phyloP scores from a whole-genome alignment of 2,113 vertebrate species.

The Butastur rufipennis region DNA sequence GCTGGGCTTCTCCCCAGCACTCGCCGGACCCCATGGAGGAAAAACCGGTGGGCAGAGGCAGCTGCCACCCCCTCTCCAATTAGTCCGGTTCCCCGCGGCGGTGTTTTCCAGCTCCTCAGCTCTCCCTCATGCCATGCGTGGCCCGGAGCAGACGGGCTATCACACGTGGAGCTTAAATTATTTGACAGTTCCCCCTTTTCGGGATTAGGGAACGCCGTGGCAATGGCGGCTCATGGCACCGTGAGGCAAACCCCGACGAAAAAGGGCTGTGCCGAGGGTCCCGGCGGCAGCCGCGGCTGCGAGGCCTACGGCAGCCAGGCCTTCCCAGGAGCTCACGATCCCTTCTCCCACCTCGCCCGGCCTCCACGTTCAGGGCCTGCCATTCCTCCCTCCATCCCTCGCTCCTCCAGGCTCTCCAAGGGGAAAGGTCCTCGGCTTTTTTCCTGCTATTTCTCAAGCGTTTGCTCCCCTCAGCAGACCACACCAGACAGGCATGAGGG shows the following conservation, averaged over 20 bases:
- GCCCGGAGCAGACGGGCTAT: neutral
- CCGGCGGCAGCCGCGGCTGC: neutral
- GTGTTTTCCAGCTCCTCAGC: neutral
- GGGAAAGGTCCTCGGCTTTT: neutral
- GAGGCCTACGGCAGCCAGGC: neutral
- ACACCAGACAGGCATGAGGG: neutral
- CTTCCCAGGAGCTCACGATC: neutral
- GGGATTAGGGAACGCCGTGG: neutral
- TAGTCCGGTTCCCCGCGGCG: neutral
- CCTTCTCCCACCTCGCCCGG: neutral
- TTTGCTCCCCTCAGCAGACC: neutral
- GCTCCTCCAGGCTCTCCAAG: neutral
- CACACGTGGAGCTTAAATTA: neutral
- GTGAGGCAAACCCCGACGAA: neutral
- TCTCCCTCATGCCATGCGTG: neutral
- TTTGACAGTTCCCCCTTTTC: neutral
- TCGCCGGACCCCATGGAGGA: neutral
- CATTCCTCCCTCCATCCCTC: neutral
- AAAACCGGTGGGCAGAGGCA: neutral
- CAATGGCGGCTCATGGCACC: rapidly evolving
- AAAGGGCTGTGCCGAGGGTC: neutral
- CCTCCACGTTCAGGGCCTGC: neutral
- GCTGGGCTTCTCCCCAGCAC: neutral
- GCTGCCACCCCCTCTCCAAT: neutral
- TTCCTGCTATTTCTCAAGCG: neutral